Conservation (phyloP, 2,113 vertebrate genomes). For the Lota lota region DNA sequence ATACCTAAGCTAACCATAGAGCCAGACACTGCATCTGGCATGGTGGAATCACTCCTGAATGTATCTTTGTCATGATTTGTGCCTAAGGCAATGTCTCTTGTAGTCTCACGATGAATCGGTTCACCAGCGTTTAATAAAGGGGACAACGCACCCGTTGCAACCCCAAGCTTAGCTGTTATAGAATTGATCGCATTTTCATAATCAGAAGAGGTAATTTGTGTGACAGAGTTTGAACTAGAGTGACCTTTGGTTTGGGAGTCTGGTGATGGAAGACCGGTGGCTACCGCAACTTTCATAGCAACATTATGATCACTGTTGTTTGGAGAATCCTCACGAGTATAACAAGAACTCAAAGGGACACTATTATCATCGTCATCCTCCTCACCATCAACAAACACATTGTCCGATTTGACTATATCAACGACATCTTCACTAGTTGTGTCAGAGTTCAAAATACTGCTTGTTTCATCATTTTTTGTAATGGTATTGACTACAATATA, state of each 20-base stretch:
- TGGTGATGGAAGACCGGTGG: no score
- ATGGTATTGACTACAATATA: conserved; percentile 1
- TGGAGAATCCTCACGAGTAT: no score
- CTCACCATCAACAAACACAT: no score
- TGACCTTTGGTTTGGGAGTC: no score
- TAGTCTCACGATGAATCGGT: conserved; percentile 9
- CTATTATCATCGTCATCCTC: no score
- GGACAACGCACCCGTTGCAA: conserved; percentile 23
- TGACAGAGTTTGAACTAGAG: background rate
- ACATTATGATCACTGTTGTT: no score
- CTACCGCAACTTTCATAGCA: no score
- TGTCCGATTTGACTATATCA: no score
- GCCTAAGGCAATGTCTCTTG: conserved; percentile 5
- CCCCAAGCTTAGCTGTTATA: conserved; percentile 49
- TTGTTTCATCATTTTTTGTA: conserved; percentile 28
- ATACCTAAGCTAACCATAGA: background rate
- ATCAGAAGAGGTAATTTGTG: conserved; percentile 21
- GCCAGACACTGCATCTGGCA: conserved; percentile 1
- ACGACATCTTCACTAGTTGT: conserved; percentile 39
- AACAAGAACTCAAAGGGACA: no score
- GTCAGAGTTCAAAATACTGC: conserved; percentile 2
- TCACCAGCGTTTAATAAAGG: conserved; percentile 31
- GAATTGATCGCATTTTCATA: conserved; percentile 44
- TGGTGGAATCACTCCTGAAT: background rate
- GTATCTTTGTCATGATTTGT: conserved; percentile 1